Conservation (phyloP, 1,140 invertebrate genomes). For the Aphis gossypii region DNA sequence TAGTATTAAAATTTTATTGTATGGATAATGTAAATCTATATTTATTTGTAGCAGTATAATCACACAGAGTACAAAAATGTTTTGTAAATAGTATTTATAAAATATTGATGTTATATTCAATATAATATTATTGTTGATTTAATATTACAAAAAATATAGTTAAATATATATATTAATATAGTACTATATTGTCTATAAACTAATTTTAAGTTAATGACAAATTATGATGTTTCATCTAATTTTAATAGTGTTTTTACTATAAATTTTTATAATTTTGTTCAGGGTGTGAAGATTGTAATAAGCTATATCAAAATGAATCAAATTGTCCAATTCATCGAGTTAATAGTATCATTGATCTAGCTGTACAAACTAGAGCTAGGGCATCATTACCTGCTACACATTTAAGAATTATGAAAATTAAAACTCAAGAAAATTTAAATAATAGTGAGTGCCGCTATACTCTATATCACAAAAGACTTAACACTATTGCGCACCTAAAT, state of each 20-base stretch:
- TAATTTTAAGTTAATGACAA: background rate
- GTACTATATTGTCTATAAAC: background rate
- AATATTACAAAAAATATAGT: background rate
- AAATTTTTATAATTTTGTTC: slow-evolving; percentile 51
- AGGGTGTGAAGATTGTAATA: slow-evolving; percentile 69
- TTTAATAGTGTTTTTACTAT: background rate
- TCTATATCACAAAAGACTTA: no score
- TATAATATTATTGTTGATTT: no score
- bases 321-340: slow-evolving; percentile 68
- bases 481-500: background rate
- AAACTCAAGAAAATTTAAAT: slow-evolving; percentile 55
- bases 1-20: background rate
- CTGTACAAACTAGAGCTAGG: slow-evolving; percentile 76
- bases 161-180: background rate
- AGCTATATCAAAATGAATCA: slow-evolving; percentile 64
- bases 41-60: background rate
- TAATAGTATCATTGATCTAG: slow-evolving; percentile 73
- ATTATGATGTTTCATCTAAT: background rate
- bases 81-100: background rate
- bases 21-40: background rate
- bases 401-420: slow-evolving; percentile 69
- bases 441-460: background rate
- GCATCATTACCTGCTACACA: slow-evolving; percentile 75
- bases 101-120: no score
- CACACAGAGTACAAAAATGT: no score